Evolutionary conservation across 2,888 invertebrate genomes (phyloP), one percentile per base, ranked within the genome.

Genomic region (Lithosia quadra): DNA sequence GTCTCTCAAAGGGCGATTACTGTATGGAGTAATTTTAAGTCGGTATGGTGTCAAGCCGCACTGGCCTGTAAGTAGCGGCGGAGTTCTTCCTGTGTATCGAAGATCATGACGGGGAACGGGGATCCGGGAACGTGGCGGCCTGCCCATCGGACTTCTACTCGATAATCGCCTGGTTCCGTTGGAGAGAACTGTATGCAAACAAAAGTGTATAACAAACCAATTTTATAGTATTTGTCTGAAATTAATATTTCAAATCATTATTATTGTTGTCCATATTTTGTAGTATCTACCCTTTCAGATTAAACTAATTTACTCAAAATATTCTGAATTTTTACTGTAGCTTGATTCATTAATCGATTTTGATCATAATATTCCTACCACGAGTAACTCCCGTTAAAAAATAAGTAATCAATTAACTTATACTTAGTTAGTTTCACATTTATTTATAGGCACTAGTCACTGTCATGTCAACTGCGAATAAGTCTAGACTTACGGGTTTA

Each of bases 21-120:
- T 56, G 22, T 49, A 68, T 60, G 34, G 49, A 34, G 55, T 57
- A 60, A 60, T 59, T 61, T 24, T 63, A 39, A 22, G 43, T 64
- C 67, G 58, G 34, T 56, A 59, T 68, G 61, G 63, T 75, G 36
- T 87, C 80, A 92, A 65, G 92, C 86, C 57, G 93, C 90, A 39
- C 86, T 86, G 39, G 93, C 92, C 66, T 94, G 94, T 76, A 97
- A 87, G 88, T 97, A 97, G 78, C 97, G 95, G 72, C 97, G 96
- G 73, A 99, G 95, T 91, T 99, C 99, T 90, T 99, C 99, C 90
- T 99, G 99, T 11, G 99, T 99, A 92, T 99, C 99, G 92, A 99
- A 99, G 85, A 99, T 99, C 98, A 99, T 98, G 77, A 99, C 99
- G 74, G 98, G 98, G 96, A 99, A 99, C 0, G 99, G 99, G 58